Percentiles rank a stretch among this genome's conserved stretches.
phyloP scores from a whole-genome alignment of 2,113 vertebrate genomes.

The Panurus biarmicus region DNA sequence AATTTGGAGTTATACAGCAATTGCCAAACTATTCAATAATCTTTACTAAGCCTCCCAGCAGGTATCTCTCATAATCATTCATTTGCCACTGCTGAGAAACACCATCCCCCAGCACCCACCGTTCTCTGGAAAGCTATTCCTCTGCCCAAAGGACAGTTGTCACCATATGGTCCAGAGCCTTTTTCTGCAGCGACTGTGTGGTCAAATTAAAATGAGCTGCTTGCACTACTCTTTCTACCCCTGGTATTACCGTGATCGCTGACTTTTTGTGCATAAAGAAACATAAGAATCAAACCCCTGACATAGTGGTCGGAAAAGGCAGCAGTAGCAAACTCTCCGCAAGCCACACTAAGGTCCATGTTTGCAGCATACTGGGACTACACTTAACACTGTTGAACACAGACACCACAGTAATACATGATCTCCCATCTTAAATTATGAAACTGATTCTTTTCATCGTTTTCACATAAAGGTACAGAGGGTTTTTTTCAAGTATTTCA shows the following conservation, averaged over 20 bases:
- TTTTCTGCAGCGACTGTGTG: not conserved
- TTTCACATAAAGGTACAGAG: rapidly evolving
- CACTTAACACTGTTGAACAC: not conserved
- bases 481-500: not conserved
- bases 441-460: not conserved
- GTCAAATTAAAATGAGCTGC: not conserved
- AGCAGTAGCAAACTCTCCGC: not conserved
- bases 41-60: not conserved
- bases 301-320: rapidly evolving
- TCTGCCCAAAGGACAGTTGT: not conserved
- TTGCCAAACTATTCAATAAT: not conserved
- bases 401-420: not conserved
- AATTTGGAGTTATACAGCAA: not conserved
- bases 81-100: not conserved
- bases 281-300: not conserved
- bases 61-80: not conserved
- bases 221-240: not conserved
- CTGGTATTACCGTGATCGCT: not conserved
- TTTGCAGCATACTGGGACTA: not conserved
- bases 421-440: not conserved
- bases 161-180: not conserved
- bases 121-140: not conserved
- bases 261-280: not conserved
- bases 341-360: not conserved
- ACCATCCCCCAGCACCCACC: not conserved